phyloP scores from a whole-genome alignment of 1,140 invertebrate genomes.

The Hyles euphorbiae region DNA sequence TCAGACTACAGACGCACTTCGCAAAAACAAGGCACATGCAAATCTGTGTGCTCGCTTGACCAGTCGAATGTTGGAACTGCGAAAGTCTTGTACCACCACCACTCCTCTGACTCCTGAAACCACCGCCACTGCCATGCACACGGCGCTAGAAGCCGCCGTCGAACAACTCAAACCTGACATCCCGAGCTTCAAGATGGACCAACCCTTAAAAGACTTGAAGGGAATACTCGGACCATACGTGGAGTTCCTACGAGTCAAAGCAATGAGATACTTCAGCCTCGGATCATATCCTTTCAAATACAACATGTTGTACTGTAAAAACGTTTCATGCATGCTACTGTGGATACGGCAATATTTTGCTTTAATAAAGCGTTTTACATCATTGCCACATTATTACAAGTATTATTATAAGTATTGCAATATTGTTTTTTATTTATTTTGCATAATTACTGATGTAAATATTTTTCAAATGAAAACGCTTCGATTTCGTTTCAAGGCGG shows the following conservation, averaged over 20 bases:
- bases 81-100: constrained; percentile 56
- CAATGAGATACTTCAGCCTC: constrained; percentile 56
- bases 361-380: too few relatives aligned
- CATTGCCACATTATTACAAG: too few relatives aligned
- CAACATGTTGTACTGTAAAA: too few relatives aligned
- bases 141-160: constrained; percentile 48
- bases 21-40: constrained; percentile 51
- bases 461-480: too few relatives aligned
- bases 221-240: constrained; percentile 44
- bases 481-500: too few relatives aligned
- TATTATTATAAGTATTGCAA: too few relatives aligned
- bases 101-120: constrained; percentile 58
- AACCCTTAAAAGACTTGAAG: constrained; percentile 40
- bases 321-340: too few relatives aligned
- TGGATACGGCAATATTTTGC: too few relatives aligned
- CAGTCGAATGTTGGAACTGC: constrained; percentile 51
- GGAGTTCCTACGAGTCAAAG: constrained; percentile 57
- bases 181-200: constrained; percentile 47
- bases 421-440: too few relatives aligned
- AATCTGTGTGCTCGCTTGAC: constrained; percentile 47
- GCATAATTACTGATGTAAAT: too few relatives aligned
- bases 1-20: constrained; percentile 59
- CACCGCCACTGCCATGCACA: constrained; percentile 56
- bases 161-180: constrained; percentile 59
- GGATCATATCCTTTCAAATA: constrained; percentile 70